phyloP scores from a whole-genome alignment of 2,113 vertebrate genomes.

The Macrotis lagotis region DNA sequence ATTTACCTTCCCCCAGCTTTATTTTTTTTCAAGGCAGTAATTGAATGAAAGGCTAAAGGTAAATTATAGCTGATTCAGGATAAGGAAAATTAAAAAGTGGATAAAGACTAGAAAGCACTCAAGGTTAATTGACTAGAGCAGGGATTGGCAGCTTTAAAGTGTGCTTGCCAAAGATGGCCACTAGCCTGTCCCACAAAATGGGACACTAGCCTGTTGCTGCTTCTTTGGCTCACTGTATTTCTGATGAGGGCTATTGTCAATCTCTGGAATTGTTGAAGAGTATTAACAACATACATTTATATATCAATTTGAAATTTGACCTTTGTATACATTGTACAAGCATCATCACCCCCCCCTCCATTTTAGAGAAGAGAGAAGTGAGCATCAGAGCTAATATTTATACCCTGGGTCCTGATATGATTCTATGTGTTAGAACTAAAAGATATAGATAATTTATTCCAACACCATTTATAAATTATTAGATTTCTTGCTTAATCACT shows the following conservation, averaged over 20 bases:
- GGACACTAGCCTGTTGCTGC: not conserved
- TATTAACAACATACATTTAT: not conserved
- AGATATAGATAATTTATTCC: not conserved
- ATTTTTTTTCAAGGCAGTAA: not conserved
- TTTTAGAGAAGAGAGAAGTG: not conserved
- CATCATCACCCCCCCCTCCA: not conserved
- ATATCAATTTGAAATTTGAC: not conserved
- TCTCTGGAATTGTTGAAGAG: not conserved
- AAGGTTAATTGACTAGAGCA: not conserved
- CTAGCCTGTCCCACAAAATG: too few relatives aligned
- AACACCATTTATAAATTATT: not conserved
- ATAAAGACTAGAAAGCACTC: not conserved
- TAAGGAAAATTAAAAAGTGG: not conserved
- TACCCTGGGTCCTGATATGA: not conserved
- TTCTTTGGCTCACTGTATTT: not conserved
- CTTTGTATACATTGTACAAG: not conserved
- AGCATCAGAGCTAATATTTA: not conserved
- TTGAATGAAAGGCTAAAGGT: not conserved
- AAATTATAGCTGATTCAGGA: not conserved
- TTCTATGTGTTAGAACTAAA: not conserved
- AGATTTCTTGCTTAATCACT: not conserved
- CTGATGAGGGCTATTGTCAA: not conserved
- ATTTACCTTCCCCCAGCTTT: not conserved
- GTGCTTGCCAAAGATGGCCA: not conserved
- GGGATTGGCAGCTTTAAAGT: not conserved